Evolutionary conservation across 2,888 invertebrate species (phyloP).

Genomic region (Leuctra nigra): DNA sequence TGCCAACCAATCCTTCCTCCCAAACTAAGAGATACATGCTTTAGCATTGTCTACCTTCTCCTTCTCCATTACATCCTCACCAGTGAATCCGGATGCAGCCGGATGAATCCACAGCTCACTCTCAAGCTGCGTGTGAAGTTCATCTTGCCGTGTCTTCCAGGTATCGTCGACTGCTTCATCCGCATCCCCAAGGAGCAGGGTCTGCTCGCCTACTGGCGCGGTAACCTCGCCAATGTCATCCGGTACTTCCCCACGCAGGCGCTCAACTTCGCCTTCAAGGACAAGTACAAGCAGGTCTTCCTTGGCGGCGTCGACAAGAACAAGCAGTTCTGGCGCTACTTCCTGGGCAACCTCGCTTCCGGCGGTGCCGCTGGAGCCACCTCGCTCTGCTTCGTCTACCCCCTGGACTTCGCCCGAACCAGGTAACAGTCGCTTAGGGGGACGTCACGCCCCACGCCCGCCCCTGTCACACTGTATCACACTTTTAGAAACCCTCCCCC

Average conservation of each 20-base stretch:
- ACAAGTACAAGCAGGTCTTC: constrained; percentile 66
- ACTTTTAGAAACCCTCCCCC: too few species aligned
- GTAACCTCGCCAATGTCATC: constrained; percentile 72
- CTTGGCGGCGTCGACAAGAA: constrained; percentile 65
- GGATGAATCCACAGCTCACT: too few species aligned
- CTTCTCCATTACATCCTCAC: too few species aligned
- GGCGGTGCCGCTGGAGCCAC: constrained; percentile 75
- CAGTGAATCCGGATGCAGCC: too few species aligned
- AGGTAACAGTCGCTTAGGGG: too few species aligned
- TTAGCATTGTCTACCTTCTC: too few species aligned
- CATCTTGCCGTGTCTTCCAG: constrained; percentile 37
- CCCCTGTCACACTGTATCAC: too few species aligned
- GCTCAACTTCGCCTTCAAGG: constrained; percentile 72
- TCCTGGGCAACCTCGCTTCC: constrained; percentile 64
- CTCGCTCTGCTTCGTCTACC: constrained; percentile 68
- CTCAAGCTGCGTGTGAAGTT: too few species aligned
- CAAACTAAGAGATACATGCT: too few species aligned
- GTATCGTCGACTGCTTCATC: constrained; percentile 59
- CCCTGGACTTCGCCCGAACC: constrained; percentile 71
- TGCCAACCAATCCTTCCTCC: too few species aligned
- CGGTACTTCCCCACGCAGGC: constrained; percentile 73
- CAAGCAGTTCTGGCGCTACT: constrained; percentile 63
- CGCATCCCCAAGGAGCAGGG: constrained; percentile 64
- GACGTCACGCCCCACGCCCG: too few species aligned
- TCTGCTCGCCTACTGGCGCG: constrained; percentile 64